Conservation (phyloP, 2,797 vertebrate genomes). For the Columba guinea region DNA sequence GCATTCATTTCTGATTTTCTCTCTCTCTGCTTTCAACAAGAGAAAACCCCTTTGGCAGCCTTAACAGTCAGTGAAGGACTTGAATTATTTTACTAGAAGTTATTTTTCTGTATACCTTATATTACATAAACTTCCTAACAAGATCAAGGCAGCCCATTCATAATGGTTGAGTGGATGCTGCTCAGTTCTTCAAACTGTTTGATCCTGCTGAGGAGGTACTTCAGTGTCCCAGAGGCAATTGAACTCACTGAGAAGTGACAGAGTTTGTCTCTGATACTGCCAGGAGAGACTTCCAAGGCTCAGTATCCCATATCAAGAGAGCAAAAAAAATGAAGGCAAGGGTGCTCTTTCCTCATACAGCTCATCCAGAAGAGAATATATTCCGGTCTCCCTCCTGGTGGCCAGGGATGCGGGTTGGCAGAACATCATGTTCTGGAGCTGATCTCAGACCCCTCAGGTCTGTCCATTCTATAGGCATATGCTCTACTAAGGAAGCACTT, state of each 20-base stretch:
- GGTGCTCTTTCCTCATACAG: background rate
- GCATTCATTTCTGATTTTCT: background rate
- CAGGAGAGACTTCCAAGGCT: background rate
- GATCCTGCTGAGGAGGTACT: background rate
- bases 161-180: background rate
- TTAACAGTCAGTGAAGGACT: background rate
- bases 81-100: background rate
- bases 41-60: background rate
- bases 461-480: slow-evolving; percentile 30
- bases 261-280: background rate
- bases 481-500: slow-evolving; percentile 29
- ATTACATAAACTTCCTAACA: background rate
- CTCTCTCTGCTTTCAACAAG: background rate
- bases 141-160: background rate
- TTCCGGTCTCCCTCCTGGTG: background rate
- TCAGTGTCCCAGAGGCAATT: background rate
- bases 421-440: slow-evolving; percentile 15
- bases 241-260: background rate
- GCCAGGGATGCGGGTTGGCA: background rate
- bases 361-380: background rate
- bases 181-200: background rate
- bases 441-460: background rate
- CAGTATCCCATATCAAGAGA: background rate
- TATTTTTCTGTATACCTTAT: background rate
- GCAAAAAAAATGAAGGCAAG: rapidly evolving